These are phyloP conservation scores for Lepilemur septentrionalis DNA, from an alignment of 2,797 vertebrate genomes.

Conservation along the genomic window DNA sequence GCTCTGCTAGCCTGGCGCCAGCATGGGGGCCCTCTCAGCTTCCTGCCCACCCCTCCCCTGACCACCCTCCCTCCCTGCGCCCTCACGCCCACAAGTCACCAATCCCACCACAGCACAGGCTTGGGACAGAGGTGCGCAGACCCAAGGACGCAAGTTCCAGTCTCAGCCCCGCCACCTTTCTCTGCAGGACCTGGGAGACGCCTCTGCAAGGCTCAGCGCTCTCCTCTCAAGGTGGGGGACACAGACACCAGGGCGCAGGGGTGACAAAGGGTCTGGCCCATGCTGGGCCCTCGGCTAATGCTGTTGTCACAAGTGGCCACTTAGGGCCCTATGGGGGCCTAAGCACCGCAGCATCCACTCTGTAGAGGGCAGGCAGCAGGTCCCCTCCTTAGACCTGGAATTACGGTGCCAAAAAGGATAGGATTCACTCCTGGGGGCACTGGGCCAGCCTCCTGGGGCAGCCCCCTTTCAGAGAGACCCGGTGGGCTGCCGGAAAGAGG, in stretches of 20 bases:
- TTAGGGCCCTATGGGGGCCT: too few species aligned
- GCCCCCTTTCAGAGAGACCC: background rate
- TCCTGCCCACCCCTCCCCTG: background rate
- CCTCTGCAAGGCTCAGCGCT: background rate
- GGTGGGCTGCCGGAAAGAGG: accelerated
- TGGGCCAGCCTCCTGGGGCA: accelerated
- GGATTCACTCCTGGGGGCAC: accelerated
- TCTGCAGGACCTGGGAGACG: background rate
- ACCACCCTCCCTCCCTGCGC: background rate
- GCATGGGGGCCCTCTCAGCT: background rate
- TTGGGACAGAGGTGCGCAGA: background rate
- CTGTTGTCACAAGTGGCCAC: accelerated
- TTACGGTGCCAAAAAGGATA: background rate
- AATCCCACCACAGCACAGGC: background rate
- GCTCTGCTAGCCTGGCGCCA: background rate
- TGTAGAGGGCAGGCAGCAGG: background rate
- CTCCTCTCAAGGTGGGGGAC: background rate
- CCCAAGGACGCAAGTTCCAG: accelerated
- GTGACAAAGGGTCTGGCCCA: background rate
- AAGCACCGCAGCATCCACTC: background rate
- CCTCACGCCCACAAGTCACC: background rate
- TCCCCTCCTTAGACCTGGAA: background rate
- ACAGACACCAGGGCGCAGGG: background rate
- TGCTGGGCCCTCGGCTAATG: background rate
- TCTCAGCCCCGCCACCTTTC: background rate